These are phyloP conservation scores for Crematogaster levior DNA, from an alignment of 2,888 invertebrate genomes.

Conservation along the genomic window DNA sequence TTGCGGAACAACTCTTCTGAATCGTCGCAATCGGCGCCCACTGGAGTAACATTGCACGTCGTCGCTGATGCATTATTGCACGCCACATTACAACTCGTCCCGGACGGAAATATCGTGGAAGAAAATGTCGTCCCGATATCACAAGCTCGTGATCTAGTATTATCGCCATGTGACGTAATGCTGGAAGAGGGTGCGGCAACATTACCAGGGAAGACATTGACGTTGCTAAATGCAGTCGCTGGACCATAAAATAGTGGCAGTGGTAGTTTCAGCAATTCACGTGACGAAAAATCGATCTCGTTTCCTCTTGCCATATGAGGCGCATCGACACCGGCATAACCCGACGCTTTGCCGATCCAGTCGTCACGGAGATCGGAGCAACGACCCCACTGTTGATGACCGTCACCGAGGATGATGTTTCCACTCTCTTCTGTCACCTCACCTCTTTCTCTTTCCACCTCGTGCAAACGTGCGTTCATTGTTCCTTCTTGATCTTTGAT, in stretches of 20 bases:
- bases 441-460: background rate
- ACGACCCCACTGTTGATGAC: constrained; percentile 45
- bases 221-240: background rate
- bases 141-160: constrained; percentile 6
- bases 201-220: constrained; percentile 4
- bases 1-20: background rate
- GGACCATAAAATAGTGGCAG: background rate
- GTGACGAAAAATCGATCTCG: constrained; percentile 7
- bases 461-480: constrained; percentile 32
- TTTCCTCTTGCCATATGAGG: background rate
- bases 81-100: background rate
- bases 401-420: constrained; percentile 17
- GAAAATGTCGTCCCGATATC: constrained; percentile 31
- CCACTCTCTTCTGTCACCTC: constrained; percentile 31
- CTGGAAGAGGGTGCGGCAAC: constrained; percentile 7
- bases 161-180: constrained; percentile 24
- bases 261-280: background rate
- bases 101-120: background rate
- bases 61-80: background rate
- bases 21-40: background rate
- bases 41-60: background rate
- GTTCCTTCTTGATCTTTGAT: background rate
- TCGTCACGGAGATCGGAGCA: constrained; percentile 40
- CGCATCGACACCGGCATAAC: constrained; percentile 43
- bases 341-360: constrained; percentile 47